Percentiles rank a stretch among this genome's conserved stretches.
Conservation (phyloP, 2,113 vertebrate species). For the Pseudolaguvia tuberculata region DNA sequence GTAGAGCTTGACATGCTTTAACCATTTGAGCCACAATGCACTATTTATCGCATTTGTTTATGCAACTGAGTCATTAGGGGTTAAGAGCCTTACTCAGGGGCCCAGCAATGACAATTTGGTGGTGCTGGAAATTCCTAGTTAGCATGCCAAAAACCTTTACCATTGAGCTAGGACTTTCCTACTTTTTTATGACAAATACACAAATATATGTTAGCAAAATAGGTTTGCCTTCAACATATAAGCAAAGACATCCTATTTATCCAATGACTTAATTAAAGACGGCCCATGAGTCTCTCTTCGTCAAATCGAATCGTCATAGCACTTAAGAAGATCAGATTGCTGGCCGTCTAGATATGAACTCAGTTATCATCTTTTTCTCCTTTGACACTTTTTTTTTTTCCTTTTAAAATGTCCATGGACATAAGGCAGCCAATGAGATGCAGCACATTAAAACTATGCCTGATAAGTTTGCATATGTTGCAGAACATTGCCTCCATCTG, state of each 20-base stretch:
- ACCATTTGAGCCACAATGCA: no score
- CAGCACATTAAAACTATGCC: constrained; percentile 66
- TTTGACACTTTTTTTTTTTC: constrained; percentile 35
- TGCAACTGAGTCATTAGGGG: no score
- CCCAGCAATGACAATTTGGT: no score
- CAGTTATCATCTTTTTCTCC: constrained; percentile 61
- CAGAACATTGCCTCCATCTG: constrained; percentile 61
- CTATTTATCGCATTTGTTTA: no score
- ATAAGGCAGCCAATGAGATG: constrained; percentile 72
- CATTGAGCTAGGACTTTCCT: no score
- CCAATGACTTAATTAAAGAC: constrained; percentile 28
- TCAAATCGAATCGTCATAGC: constrained; percentile 33
- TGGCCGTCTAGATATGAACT: constrained; percentile 70
- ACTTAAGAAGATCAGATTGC: constrained; percentile 42
- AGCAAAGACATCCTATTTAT: constrained; percentile 3
- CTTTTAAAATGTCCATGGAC: constrained; percentile 59
- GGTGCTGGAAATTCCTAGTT: no score
- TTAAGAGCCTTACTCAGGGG: no score
- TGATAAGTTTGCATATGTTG: constrained; percentile 67
- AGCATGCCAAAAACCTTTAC: no score
- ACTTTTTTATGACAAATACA: not conserved
- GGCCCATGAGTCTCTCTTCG: constrained; percentile 20
- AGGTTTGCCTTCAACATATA: constrained; percentile 20
- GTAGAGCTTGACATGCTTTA: no score
- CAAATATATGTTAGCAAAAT: constrained; percentile 20